These are phyloP conservation scores for Dastarcus helophoroides DNA, from an alignment of 2,888 invertebrate genomes.

Conservation along the genomic window DNA sequence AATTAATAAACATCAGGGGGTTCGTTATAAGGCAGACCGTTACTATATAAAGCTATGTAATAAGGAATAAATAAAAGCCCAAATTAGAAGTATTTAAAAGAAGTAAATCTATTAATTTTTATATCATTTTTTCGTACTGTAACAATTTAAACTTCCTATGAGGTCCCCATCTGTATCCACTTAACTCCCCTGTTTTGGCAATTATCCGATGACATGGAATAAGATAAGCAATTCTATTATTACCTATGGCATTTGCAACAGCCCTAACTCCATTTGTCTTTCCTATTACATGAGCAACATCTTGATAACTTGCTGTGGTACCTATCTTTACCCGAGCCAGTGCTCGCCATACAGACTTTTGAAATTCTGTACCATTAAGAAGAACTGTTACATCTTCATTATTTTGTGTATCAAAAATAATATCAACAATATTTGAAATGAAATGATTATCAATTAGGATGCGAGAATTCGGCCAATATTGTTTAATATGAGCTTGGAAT, in stretches of 20 bases:
- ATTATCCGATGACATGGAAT: slow-evolving; percentile 34
- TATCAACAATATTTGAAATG: too few species aligned
- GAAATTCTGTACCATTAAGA: slow-evolving; percentile 30
- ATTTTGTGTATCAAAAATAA: too few species aligned
- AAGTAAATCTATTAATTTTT: too few species aligned
- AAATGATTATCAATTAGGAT: too few species aligned
- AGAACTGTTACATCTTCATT: too few species aligned
- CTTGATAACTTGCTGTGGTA: slow-evolving; percentile 27
- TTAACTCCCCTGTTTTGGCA: slow-evolving; percentile 25
- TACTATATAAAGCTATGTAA: too few species aligned
- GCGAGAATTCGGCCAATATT: too few species aligned
- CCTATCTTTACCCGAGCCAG: slow-evolving; percentile 25
- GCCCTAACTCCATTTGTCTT: slow-evolving; percentile 30
- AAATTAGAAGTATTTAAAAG: too few species aligned
- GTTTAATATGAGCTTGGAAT: too few species aligned
- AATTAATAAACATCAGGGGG: too few species aligned
- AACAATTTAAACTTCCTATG: slow-evolving; percentile 27
- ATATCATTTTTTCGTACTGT: slow-evolving; percentile 21
- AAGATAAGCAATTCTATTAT: slow-evolving; percentile 29
- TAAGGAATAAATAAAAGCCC: too few species aligned
- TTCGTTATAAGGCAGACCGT: too few species aligned
- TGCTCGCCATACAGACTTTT: slow-evolving; percentile 30
- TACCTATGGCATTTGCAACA: slow-evolving; percentile 31
- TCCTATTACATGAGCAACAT: slow-evolving; percentile 28
- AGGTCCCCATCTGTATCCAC: slow-evolving; percentile 28